phyloP scores from a whole-genome alignment of 1,140 invertebrate species.

The Camponotus vicinus region DNA sequence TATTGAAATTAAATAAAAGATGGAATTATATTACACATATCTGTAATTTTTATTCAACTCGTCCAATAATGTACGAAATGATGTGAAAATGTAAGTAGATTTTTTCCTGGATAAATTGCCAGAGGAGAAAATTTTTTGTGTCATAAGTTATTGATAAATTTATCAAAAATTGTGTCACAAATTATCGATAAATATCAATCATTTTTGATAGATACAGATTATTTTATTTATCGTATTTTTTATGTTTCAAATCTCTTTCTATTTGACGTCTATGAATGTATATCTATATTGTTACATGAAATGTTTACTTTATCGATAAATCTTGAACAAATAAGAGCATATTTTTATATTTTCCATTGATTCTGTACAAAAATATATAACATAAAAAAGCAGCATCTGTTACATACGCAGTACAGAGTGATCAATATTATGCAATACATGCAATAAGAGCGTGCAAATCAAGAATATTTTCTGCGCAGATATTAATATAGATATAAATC shows the following conservation, averaged over 20 bases:
- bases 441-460: not conserved
- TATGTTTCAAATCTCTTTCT: not conserved
- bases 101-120: not conserved
- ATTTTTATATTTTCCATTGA: not conserved
- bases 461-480: conserved; percentile 8
- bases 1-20: conserved; percentile 4
- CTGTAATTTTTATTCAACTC: not conserved
- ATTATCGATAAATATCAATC: not conserved
- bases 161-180: too few relatives aligned
- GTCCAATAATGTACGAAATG: not conserved
- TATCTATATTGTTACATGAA: not conserved
- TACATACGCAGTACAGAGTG: not conserved
- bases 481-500: conserved; percentile 54
- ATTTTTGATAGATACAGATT: conserved; percentile 9
- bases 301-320: conserved; percentile 14
- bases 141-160: conserved; percentile 9
- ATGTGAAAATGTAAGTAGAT: conserved; percentile 1
- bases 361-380: not conserved
- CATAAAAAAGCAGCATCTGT: conserved; percentile 19
- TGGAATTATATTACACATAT: not conserved
- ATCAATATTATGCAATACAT: conserved; percentile 16
- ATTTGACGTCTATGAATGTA: not conserved
- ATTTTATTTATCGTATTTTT: conserved; percentile 7
- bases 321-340: not conserved
- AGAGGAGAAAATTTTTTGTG: not conserved